Base-by-base conservation (phyloP, 2,113 vertebrate species). In the Rhinichthys klamathensis region DNA sequence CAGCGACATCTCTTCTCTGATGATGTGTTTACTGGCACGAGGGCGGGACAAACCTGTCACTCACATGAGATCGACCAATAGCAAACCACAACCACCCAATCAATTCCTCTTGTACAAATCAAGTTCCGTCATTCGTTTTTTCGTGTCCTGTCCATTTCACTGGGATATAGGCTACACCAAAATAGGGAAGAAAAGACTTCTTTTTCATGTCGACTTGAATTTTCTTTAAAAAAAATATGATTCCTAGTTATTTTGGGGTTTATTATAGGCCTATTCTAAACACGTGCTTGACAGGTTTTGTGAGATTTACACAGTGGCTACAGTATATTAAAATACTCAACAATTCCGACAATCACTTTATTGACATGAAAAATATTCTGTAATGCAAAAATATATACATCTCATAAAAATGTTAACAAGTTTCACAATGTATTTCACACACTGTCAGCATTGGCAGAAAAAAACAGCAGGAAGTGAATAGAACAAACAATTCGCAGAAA, bases 301-400 rank as follows among this genome's bases (percentile, higher is more conserved):
- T 21, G 32, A 70, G 32, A 38, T 11, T 70, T 35, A 23, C 35
- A 38, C 67, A 35, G 63, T 23, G 51, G 8, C 3, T 25, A 41
- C 21, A 41, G 18, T 4, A 23, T 25, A 41, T 46, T 38, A 58
- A 79, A 79, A 78, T 35, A 79, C 0, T 2, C 38, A 35, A 79
- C 54, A 61, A 76, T 78, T n/a, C 4, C 23, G 27, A 58, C 10
- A 78, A 25, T 38, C 2, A 41, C 54, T 9, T 38, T 61, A 16
- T 79, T 61, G 21, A 18, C 7, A 27, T 46, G 1, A 80, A 80
- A 75, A 63, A 27, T 23, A 38, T 27, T 5, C 21, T 78, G 38
- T 58, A 79, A n/a, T 63, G 38, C 2, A 63, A 61, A 23, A 11
- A 44, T 80, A 80, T 63, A 18, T 80, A 80, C 38, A 80, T 46